Conservation (phyloP, 2,113 vertebrate genomes). For the Peromyscus maniculatus region DNA sequence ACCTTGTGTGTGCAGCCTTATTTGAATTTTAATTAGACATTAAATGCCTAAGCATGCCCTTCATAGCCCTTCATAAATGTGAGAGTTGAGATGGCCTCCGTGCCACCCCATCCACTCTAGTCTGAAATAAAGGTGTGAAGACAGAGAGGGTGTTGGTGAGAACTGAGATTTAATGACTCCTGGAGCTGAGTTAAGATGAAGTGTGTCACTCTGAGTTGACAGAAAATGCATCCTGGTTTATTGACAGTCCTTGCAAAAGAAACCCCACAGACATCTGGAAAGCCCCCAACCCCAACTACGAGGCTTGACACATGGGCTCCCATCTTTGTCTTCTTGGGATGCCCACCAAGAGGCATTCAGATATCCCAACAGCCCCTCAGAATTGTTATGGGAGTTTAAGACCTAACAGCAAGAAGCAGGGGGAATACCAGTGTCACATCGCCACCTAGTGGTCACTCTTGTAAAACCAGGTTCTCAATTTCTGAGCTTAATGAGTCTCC, state of each 20-base stretch:
- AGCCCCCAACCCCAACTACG: not conserved
- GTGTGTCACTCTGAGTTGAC: not conserved
- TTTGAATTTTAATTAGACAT: not conserved
- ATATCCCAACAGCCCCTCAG: not conserved
- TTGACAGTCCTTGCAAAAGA: not conserved
- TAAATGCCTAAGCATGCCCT: conserved; percentile 46
- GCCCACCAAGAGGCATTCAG: not conserved
- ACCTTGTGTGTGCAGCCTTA: not conserved
- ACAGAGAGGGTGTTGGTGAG: not conserved
- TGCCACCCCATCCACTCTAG: not conserved
- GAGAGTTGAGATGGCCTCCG: not conserved
- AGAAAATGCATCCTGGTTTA: not conserved
- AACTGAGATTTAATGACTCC: not conserved
- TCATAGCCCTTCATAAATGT: not conserved
- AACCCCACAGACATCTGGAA: not conserved
- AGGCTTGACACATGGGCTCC: no score
- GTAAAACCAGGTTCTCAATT: not conserved
- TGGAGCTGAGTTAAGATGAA: conserved; percentile 17
- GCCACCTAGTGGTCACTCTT: conserved; percentile 57
- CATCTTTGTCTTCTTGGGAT: not conserved
- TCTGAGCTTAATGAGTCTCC: not conserved
- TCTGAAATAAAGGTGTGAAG: conserved; percentile 58
- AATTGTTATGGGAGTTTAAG: not conserved
- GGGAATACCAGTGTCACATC: not conserved
- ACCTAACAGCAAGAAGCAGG: not conserved